phyloP scores from a whole-genome alignment of 1,140 invertebrate species.

The Charaxes varanes region DNA sequence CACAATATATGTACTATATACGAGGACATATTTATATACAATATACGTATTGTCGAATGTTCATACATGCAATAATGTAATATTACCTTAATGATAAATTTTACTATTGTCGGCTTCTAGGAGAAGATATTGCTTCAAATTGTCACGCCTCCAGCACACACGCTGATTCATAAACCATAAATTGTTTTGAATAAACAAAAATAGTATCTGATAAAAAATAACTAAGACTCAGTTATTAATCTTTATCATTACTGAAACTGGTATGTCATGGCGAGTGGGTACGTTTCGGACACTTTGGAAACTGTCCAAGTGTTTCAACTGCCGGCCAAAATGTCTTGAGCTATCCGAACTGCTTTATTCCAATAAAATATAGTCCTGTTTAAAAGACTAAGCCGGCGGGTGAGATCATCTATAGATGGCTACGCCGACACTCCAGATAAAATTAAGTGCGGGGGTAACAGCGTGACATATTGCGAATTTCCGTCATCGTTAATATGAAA shows the following conservation, averaged over 20 bases:
- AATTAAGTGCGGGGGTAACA: conserved; percentile 17
- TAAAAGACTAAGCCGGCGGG: conserved; percentile 2
- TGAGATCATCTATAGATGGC: conserved; percentile 12
- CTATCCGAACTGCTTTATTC: conserved; percentile 8
- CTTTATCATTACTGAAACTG: conserved; percentile 17
- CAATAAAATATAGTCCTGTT: not conserved
- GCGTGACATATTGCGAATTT: conserved; percentile 20
- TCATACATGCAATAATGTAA: too few species aligned
- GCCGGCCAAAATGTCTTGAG: conserved; percentile 13
- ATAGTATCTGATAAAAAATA: not conserved
- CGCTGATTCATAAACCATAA: too few species aligned
- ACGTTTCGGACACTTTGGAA: conserved; percentile 20
- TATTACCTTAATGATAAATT: too few species aligned
- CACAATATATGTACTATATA: too few species aligned
- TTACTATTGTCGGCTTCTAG: too few species aligned
- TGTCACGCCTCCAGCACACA: too few species aligned
- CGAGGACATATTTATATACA: too few species aligned
- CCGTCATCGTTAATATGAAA: conserved; percentile 18
- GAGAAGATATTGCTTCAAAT: too few species aligned
- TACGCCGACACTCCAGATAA: conserved; percentile 14
- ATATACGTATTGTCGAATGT: too few species aligned
- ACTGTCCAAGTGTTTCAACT: conserved; percentile 22
- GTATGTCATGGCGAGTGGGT: conserved; percentile 17
- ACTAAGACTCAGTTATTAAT: conserved; percentile 1
- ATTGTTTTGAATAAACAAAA: too few species aligned